Evolutionary conservation across 2,113 vertebrate genomes (phyloP).

Genomic region (Charadrius vociferus): DNA sequence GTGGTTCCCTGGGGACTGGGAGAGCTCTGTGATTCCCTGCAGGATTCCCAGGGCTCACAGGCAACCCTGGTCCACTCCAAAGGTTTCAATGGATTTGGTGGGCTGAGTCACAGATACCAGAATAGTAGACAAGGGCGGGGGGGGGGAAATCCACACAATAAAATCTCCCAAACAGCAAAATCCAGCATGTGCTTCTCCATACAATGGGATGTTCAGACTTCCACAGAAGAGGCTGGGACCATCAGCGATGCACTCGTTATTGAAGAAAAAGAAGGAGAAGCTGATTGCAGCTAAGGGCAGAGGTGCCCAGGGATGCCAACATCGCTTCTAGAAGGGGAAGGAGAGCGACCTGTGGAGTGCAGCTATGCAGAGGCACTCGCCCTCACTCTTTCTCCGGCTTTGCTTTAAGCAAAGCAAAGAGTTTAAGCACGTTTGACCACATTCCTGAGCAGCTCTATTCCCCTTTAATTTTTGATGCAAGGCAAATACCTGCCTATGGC

Average conservation of each 20-base stretch:
- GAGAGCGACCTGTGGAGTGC: background rate
- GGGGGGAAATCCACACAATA: accelerated
- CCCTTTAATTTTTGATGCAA: background rate
- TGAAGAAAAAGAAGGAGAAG: background rate
- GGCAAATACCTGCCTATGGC: background rate
- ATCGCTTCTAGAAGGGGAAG: background rate
- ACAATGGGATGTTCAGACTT: background rate
- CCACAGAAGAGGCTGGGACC: background rate
- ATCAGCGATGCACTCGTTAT: background rate
- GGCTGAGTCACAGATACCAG: background rate
- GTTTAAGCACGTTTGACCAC: background rate
- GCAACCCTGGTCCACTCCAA: background rate
- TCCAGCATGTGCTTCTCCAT: background rate
- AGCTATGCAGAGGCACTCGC: background rate
- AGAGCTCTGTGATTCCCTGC: background rate
- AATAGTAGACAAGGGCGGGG: background rate
- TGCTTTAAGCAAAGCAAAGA: background rate
- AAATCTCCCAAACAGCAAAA: background rate
- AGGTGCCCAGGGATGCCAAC: background rate
- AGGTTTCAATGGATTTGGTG: background rate
- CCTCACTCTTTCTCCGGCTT: background rate
- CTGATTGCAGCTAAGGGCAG: background rate
- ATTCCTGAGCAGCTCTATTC: background rate
- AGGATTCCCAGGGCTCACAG: background rate
- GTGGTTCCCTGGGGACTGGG: background rate